Percentiles rank a stretch among this genome's conserved stretches.
Evolutionary conservation across 2,113 vertebrate genomes (phyloP).

Genomic region (Dolichallabes microphthalmus): DNA sequence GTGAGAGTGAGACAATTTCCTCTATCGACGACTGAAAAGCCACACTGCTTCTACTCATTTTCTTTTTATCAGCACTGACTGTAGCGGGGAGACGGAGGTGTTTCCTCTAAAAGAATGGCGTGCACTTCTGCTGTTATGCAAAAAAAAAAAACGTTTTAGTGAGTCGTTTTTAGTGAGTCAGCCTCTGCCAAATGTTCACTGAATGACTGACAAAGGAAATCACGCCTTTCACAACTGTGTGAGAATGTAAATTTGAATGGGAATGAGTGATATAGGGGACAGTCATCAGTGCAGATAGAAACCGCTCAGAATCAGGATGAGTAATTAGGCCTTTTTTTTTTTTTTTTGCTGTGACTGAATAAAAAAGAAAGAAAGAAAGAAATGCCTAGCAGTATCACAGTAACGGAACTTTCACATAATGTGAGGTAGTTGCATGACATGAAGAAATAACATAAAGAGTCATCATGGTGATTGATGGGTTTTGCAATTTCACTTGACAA

Average conservation of each 20-base stretch:
- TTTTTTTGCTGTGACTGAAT: not conserved
- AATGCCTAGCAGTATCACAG: too few relatives aligned
- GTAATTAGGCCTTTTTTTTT: too few relatives aligned
- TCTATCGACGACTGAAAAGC: not conserved
- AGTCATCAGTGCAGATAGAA: not conserved
- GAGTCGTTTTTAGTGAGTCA: not conserved
- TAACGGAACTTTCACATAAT: too few relatives aligned
- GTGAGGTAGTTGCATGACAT: not conserved
- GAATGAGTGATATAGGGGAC: not conserved
- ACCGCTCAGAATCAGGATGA: not conserved
- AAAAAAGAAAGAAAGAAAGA: not conserved
- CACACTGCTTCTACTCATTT: not conserved
- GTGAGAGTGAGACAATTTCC: slow-evolving; percentile 19
- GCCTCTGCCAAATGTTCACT: not conserved
- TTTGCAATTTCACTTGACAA: too few relatives aligned
- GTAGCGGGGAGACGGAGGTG: not conserved
- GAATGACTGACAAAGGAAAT: not conserved
- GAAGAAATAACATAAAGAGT: not conserved
- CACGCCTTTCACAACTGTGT: too few relatives aligned
- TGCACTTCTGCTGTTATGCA: not conserved
- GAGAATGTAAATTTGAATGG: too few relatives aligned
- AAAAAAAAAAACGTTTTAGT: too few relatives aligned
- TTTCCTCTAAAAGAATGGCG: not conserved
- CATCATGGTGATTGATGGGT: not conserved
- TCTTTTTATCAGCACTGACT: not conserved